A percentile compares a stretch with the other conserved stretches of the same genome.
Conservation (phyloP, 1,140 invertebrate genomes). For the Heliconius eleuchia region DNA sequence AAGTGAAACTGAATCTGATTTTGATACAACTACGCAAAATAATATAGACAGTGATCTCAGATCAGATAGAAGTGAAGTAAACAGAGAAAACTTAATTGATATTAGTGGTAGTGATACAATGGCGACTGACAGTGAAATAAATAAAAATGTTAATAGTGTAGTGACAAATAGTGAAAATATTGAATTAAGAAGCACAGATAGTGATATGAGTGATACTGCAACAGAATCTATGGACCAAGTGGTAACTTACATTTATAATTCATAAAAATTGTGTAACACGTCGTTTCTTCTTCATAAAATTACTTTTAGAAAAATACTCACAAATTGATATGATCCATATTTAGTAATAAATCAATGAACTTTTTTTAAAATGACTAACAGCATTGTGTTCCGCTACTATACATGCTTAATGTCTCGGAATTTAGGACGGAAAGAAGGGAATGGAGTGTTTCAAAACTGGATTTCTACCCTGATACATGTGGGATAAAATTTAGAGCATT, state of each 20-base stretch:
- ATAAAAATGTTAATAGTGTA: neutral
- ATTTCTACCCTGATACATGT: too few species aligned
- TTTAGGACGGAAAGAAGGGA: too few species aligned
- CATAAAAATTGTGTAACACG: neutral
- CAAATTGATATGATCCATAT: neutral
- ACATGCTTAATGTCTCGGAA: too few species aligned
- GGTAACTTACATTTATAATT: constrained; percentile 3
- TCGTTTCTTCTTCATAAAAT: neutral
- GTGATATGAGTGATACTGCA: neutral
- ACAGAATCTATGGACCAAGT: constrained; percentile 1
- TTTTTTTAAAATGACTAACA: too few species aligned
- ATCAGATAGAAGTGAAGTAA: neutral
- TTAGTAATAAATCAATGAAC: too few species aligned
- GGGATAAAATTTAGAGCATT: too few species aligned
- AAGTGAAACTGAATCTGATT: neutral
- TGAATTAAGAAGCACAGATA: neutral
- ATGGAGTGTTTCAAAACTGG: too few species aligned
- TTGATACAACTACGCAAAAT: neutral
- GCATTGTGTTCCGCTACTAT: too few species aligned
- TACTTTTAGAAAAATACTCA: neutral
- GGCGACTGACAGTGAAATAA: neutral
- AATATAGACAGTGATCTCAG: neutral
- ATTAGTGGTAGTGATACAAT: neutral
- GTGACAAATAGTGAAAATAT: neutral
- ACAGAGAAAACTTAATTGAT: neutral